A percentile compares a stretch with the other conserved stretches of the same genome.
Evolutionary conservation across 2,797 vertebrate genomes (phyloP).

Genomic region (Geotrypetes seraphini): DNA sequence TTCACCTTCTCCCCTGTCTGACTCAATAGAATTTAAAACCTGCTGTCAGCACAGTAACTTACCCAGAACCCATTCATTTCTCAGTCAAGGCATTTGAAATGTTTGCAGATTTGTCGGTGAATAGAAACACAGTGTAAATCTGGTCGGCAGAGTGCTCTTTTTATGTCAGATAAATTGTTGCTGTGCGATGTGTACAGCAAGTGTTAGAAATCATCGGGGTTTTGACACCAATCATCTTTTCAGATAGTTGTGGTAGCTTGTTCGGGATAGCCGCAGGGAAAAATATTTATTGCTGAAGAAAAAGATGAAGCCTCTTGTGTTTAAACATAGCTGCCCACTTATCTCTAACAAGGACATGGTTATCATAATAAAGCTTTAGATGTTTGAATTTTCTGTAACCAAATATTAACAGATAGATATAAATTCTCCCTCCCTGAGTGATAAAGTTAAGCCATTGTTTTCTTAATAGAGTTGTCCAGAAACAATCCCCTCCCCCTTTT

Average conservation of each 20-base stretch:
- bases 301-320: conserved; percentile 14
- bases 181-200: conserved; percentile 20
- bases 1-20: conserved; percentile 47
- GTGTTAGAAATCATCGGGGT: conserved; percentile 22
- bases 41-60: conserved; percentile 50
- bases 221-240: conserved; percentile 21
- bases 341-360: conserved; percentile 11
- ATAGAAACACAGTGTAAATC: conserved; percentile 41
- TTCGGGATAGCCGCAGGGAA: background rate
- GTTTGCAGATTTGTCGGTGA: conserved; percentile 51
- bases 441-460: background rate
- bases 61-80: conserved; percentile 55
- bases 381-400: background rate
- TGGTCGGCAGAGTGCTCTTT: conserved; percentile 24
- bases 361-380: conserved; percentile 10
- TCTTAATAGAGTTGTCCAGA: too few species aligned
- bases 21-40: conserved; percentile 60
- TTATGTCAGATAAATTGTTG: conserved; percentile 35
- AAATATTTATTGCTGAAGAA: too few species aligned
- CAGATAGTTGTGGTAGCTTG: conserved; percentile 15
- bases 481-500: too few species aligned
- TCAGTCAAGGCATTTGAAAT: conserved; percentile 46
- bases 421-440: background rate
- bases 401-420: too few species aligned
- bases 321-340: conserved; percentile 28